These are phyloP conservation scores for Falco rusticolus DNA, from an alignment of 2,797 vertebrate genomes.

Conservation along the genomic window DNA sequence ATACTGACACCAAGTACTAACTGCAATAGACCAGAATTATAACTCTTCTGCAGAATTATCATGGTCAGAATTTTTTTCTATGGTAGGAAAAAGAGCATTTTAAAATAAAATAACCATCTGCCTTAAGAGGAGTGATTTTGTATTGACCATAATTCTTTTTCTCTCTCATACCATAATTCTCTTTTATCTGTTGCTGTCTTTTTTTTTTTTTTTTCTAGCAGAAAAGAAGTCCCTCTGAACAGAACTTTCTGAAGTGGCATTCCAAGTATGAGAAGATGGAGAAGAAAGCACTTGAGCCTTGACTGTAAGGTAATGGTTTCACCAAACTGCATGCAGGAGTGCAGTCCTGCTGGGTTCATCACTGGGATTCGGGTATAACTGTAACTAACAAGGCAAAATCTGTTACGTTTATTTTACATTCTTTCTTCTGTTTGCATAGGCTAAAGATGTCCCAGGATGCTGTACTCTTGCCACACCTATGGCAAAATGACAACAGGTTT, in stretches of 20 bases:
- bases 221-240: not conserved
- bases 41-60: not conserved
- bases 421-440: not conserved
- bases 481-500: not conserved
- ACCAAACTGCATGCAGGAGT: not conserved
- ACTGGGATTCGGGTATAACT: not conserved
- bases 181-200: not conserved
- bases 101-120: not conserved
- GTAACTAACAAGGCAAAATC: not conserved
- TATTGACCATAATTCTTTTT: not conserved
- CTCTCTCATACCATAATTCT: not conserved
- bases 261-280: not conserved
- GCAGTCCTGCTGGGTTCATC: not conserved
- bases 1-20: not conserved
- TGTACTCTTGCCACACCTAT: accelerated
- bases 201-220: no score
- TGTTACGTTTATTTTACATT: not conserved
- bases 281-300: not conserved
- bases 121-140: not conserved
- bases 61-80: not conserved
- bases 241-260: not conserved
- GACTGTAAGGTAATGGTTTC: not conserved
- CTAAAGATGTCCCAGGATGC: not conserved
- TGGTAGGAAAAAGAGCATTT: not conserved
- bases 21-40: not conserved